Percentiles rank a stretch among this genome's conserved stretches.
phyloP scores from a whole-genome alignment of 2,797 vertebrate genomes.

The Pangasius krempfi region DNA sequence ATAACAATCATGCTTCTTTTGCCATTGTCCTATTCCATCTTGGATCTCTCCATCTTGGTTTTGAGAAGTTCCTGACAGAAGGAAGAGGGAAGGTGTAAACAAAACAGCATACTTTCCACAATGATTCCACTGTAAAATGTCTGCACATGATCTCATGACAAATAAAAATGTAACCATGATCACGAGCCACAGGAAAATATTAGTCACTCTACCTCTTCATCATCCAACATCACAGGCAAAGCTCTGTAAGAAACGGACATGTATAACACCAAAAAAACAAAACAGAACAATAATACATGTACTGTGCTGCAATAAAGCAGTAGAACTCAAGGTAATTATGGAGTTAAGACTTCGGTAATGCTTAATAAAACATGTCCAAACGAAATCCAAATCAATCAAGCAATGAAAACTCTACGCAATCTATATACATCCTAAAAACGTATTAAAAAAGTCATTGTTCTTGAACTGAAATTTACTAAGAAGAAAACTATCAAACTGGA shows the following conservation, averaged over 20 bases:
- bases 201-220: conserved; percentile 73
- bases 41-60: conserved; percentile 94
- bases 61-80: conserved; percentile 88
- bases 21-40: conserved; percentile 84
- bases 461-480: neutral
- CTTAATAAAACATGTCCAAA: neutral
- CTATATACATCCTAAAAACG: neutral
- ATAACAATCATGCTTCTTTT: conserved; percentile 26
- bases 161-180: conserved; percentile 56
- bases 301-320: neutral
- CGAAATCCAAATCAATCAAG: neutral
- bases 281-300: neutral
- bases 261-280: neutral
- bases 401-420: neutral
- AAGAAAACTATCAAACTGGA: neutral
- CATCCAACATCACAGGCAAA: conserved; percentile 77
- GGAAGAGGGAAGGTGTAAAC: conserved; percentile 7
- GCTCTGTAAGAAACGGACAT: conserved; percentile 65
- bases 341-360: neutral
- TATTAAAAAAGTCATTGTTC: neutral
- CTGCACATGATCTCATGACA: conserved; percentile 26
- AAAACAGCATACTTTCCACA: neutral
- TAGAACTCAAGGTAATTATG: neutral
- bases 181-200: conserved; percentile 47
- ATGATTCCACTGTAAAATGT: conserved; percentile 9